Evolutionary conservation across 2,797 vertebrate genomes (phyloP).

Genomic region (Sorex maritimensis): DNA sequence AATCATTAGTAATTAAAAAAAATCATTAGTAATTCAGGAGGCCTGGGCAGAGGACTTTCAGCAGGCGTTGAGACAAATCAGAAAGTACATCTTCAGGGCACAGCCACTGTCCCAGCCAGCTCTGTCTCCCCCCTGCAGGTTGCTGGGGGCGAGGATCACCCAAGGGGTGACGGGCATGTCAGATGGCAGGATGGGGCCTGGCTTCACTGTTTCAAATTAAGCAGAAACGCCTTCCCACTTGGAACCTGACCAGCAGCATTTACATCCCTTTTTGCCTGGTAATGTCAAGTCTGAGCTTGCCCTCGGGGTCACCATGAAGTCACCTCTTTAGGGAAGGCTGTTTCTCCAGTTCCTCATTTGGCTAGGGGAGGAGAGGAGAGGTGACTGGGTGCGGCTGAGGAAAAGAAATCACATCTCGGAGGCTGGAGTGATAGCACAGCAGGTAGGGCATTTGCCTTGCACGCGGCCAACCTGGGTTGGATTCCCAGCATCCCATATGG

Average conservation of each 20-base stretch:
- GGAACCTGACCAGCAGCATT: no score
- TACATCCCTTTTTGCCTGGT: neutral
- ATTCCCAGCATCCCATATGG: no score
- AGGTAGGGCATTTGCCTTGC: no score
- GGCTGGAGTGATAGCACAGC: no score
- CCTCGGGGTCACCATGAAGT: constrained; percentile 42
- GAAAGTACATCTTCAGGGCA: neutral
- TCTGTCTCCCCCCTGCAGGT: neutral
- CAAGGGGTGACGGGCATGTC: neutral
- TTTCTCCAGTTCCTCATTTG: no score
- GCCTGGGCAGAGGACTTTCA: neutral
- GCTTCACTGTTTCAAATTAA: constrained; percentile 6
- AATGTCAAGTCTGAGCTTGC: constrained; percentile 52
- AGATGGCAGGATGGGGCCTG: neutral
- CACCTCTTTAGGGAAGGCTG: neutral
- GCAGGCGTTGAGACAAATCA: neutral
- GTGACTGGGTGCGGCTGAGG: neutral
- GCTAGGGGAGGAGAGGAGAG: neutral
- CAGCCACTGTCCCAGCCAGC: neutral
- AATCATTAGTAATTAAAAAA: no score
- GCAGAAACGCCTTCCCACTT: constrained; percentile 13
- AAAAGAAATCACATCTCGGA: constrained; percentile 23
- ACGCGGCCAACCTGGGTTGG: no score
- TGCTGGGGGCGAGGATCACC: neutral
- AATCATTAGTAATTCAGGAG: no score